phyloP scores from a whole-genome alignment of 23 tunicate genomes.

The Ascidia mentula region DNA sequence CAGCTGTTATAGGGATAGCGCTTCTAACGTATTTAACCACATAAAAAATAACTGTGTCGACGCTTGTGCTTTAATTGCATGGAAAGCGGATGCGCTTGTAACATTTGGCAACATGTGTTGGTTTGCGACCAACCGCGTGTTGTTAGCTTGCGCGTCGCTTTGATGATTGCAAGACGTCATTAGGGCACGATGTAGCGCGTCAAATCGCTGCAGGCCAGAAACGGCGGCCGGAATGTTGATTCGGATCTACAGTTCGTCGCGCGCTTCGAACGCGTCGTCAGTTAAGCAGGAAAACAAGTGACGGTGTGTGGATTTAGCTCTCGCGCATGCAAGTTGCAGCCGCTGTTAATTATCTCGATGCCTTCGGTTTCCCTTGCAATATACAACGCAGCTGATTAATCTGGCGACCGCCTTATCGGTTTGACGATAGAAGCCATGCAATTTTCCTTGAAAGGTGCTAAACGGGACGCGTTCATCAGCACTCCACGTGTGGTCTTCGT shows the following conservation, averaged over 20 bases:
- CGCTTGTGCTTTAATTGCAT: no score
- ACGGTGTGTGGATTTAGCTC: no score
- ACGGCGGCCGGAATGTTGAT: not conserved
- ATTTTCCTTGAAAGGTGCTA: not conserved
- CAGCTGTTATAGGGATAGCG: no score
- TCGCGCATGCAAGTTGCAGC: no score
- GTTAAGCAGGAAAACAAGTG: no score
- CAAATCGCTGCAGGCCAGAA: not conserved
- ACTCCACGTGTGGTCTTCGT: not conserved
- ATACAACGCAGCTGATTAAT: not conserved
- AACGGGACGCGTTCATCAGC: no score
- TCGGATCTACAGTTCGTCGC: not conserved
- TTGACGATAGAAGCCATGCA: not conserved
- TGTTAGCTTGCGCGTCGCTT: no score
- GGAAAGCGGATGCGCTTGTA: no score
- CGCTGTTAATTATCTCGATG: not conserved
- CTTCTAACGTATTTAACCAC: no score
- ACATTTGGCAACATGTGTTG: not conserved
- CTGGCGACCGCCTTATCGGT: not conserved
- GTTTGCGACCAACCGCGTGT: not conserved
- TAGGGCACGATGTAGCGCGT: not conserved
- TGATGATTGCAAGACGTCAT: conserved; percentile 2
- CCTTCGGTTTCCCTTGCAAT: not conserved
- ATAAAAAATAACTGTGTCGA: no score
- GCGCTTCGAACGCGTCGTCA: not conserved